Conservation (phyloP, 2,888 invertebrate genomes). For the Mellilla xanthometata region DNA sequence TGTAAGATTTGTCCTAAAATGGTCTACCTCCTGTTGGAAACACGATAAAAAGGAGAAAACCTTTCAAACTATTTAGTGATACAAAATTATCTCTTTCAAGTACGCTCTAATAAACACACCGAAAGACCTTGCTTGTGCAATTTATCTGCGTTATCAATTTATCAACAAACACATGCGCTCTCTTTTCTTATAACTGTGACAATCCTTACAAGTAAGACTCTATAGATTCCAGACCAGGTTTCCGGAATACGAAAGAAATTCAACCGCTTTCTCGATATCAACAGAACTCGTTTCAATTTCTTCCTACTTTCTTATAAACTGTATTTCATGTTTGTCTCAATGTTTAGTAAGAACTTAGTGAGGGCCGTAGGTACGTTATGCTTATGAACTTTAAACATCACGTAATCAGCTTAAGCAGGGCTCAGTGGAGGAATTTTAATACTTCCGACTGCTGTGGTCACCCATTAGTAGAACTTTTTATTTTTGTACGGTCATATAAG, state of each 20-base stretch:
- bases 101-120: slow-evolving; percentile 3
- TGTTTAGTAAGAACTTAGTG: not conserved
- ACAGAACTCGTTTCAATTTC: slow-evolving; percentile 46
- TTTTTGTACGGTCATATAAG: too few relatives aligned
- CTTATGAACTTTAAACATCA: slow-evolving; percentile 2
- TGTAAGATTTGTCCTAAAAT: too few relatives aligned
- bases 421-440: slow-evolving; percentile 23
- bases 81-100: not conserved
- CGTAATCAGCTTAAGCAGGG: slow-evolving; percentile 15
- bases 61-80: slow-evolving; percentile 8
- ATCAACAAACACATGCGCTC: slow-evolving; percentile 13
- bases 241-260: slow-evolving; percentile 38
- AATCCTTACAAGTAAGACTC: slow-evolving; percentile 7
- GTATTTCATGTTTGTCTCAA: slow-evolving; percentile 7
- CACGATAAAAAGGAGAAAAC: too few relatives aligned
- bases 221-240: slow-evolving; percentile 19
- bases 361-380: not conserved
- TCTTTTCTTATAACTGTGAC: slow-evolving; percentile 22
- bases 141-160: slow-evolving; percentile 29
- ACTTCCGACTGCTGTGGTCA: slow-evolving; percentile 14
- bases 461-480: too few relatives aligned
- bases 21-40: too few relatives aligned
- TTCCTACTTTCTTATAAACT: slow-evolving; percentile 30
- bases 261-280: slow-evolving; percentile 44
- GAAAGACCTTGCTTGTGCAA: slow-evolving; percentile 17